phyloP scores from a whole-genome alignment of 2,888 invertebrate species.

The Crossocerus cetratus region DNA sequence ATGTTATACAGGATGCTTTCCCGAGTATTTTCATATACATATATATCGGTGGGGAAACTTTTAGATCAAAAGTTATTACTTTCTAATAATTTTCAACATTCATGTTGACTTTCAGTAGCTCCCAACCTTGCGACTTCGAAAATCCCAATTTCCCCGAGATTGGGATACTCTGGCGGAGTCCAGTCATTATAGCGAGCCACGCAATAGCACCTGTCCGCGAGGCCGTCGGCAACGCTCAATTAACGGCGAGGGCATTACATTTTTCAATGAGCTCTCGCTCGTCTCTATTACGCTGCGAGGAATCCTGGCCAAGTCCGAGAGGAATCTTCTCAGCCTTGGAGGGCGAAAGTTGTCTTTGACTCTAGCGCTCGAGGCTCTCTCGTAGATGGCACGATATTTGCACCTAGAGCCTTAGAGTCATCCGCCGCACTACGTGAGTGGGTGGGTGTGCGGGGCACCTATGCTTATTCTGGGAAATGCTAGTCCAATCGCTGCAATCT shows the following conservation, averaged over 20 bases:
- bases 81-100: too few relatives aligned
- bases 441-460: conserved; percentile 18
- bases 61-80: too few relatives aligned
- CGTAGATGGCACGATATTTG: conserved; percentile 66
- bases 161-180: too few relatives aligned
- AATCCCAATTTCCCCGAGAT: too few relatives aligned
- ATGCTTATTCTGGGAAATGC: too few relatives aligned
- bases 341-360: conserved; percentile 73
- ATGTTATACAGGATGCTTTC: too few relatives aligned
- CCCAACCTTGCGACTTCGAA: too few relatives aligned
- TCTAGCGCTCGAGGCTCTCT: conserved; percentile 38
- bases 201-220: too few relatives aligned
- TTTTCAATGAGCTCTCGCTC: conserved; percentile 53
- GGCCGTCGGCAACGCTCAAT: conserved; percentile 39
- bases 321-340: conserved; percentile 74
- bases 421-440: conserved; percentile 9
- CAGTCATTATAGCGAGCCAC: too few relatives aligned
- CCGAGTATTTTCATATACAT: too few relatives aligned
- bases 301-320: neutral
- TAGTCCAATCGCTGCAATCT: neutral
- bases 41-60: too few relatives aligned
- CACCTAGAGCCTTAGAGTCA: conserved; percentile 46
- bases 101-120: too few relatives aligned
- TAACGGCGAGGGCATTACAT: conserved; percentile 44
- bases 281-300: conserved; percentile 58